Evolutionary conservation across 2,797 vertebrate species (phyloP), one percentile per base, ranked within the genome.

Genomic region (Myotis pilosus): DNA sequence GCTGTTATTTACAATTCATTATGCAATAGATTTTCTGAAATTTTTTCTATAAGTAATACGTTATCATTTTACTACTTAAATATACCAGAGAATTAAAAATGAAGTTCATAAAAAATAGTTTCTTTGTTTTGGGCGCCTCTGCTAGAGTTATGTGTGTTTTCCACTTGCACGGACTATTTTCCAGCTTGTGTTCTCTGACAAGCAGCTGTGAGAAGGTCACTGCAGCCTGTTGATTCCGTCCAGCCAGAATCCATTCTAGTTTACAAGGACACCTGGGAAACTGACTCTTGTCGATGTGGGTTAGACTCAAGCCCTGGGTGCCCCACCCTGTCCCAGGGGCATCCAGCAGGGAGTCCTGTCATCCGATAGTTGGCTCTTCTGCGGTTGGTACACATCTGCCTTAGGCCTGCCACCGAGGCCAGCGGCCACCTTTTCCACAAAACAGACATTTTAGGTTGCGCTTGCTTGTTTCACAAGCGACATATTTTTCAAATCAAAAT

Each of bases 101-200:
- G 19, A 89, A 85, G 25, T 36, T 13, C 64, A 8, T 53, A 8
- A 68, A 72, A 68, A 71, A 41, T 53, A 30, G 2, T 64, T 71
- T 74, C 33, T 94, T 79, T 33, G n/a, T 79, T 75, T 89, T 92
- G 44, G 8, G 60, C 15, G 33, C 82, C 38, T 62, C 74, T 87
- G 30, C 51, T 75, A 25, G 25, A 87, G 3, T 91, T n/a, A 47
- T 86, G 36, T 74, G n/a, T 94, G 47, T 78, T 93, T 87, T 88
- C 23, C 5, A 81, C 2, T 71, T 84, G 9, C n/a, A 51, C 78
- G 90, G 62, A 76, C 49, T 71, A 2, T 49, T 75, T 68, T 55
- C 23, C 23, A 84, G 11, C 8, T 76, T 81, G 23, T 71, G 76
- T 69, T 76, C 13, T 92, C 74, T 92, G 44, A 10, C 3, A 10